Base-by-base conservation (phyloP, 2,797 vertebrate species). In the Rhadinocentrus ornatus region DNA sequence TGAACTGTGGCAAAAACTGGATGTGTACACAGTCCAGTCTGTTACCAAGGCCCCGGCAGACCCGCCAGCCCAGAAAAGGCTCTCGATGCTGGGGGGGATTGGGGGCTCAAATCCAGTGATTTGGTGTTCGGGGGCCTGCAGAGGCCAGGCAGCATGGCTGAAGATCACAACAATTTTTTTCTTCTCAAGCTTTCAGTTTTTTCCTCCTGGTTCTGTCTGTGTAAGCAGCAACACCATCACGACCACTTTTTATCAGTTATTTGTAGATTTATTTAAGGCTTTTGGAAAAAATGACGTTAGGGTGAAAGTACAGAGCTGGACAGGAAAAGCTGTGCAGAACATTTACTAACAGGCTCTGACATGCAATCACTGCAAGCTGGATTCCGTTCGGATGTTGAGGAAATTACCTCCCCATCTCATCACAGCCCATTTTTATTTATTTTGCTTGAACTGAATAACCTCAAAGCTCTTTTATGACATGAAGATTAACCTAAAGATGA, bases 101-200 rank as follows among this genome's bases (percentile, higher is more conserved):
- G 84, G 85, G 79, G 85, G 81, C 86, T 93, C 89, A 94, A 94
- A 93, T 93, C 92, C 92, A 73, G 77, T 91, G 92, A 93, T 93
- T 90, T 94, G 88, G 90, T 93, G 88, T 90, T 89, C 88, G 82
- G 29, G 20, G 83, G 89, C 24, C 84, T 50, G 57, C 55, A 56
- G 76, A 65, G 78, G 71, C 24, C 24, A 61, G 29, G 59, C 4
- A 9, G 53, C 52, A 34, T 15, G 20, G 41, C 60, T 62, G 63
- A 62, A 64, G 13, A 35, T 35, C 34, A 35, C 34, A 35, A 35
- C 34, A 1, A 2, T 37, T 37, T 37, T 37, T 37, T 37, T 37
- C 35, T 13, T 37, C 12, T 34, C 34, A 6, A 6, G 34, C 34
- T 34, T 34, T 32, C 31, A 7, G 7, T 12, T 39, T 41, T 41